phyloP scores from a whole-genome alignment of 2,113 vertebrate genomes.

The Ammospiza caudacuta region DNA sequence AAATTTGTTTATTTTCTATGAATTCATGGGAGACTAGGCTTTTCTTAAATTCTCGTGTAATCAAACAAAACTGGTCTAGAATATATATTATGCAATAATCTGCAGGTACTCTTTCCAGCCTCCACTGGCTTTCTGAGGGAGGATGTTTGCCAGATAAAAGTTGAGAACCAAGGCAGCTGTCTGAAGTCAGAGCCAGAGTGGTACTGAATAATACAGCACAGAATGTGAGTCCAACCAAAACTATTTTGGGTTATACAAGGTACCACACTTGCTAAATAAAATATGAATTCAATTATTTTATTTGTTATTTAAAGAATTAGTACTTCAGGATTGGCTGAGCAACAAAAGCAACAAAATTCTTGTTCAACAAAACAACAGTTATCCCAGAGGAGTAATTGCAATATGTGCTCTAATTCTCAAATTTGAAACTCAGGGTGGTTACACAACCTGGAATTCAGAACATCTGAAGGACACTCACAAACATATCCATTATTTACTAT shows the following conservation, averaged over 20 bases:
- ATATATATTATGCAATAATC: background rate
- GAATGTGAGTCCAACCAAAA: background rate
- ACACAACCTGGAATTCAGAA: background rate
- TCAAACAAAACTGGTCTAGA: background rate
- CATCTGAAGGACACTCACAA: slow-evolving; percentile 1
- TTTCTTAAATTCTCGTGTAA: background rate
- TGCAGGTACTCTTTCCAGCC: background rate
- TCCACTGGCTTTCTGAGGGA: background rate
- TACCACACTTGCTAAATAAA: slow-evolving; percentile 9
- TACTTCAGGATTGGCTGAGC: background rate
- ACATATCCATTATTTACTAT: background rate
- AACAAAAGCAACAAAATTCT: background rate
- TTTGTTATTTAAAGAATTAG: slow-evolving; percentile 22
- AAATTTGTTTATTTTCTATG: background rate
- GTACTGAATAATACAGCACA: background rate
- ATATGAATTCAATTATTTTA: slow-evolving; percentile 13
- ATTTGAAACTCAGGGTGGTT: slow-evolving; percentile 4
- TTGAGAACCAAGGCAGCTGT: slow-evolving; percentile 12
- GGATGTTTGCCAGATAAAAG: background rate
- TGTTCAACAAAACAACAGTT: background rate
- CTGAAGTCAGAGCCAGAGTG: background rate
- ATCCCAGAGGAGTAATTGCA: background rate
- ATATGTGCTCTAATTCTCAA: background rate
- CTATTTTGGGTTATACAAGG: background rate
- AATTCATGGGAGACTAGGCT: background rate